These are phyloP conservation scores for Muscicapa adusta DNA, from an alignment of 2,113 vertebrate genomes.

Conservation along the genomic window DNA sequence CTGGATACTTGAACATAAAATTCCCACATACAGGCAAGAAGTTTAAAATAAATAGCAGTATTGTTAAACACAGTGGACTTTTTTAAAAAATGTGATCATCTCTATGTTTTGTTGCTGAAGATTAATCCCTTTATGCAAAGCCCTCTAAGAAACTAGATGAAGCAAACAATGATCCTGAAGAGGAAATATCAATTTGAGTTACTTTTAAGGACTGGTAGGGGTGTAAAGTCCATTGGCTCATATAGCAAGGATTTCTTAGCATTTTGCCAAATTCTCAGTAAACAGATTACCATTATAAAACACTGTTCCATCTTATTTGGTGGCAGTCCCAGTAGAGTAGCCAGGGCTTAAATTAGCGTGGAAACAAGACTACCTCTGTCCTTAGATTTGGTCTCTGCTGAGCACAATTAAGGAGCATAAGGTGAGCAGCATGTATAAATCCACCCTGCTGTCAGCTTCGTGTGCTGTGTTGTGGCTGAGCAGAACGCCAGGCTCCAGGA, in stretches of 20 bases:
- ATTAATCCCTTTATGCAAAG: neutral
- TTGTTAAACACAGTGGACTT: neutral
- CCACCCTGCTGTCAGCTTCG: conserved; percentile 2
- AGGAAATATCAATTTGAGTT: neutral
- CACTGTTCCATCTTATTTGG: neutral
- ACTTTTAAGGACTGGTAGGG: neutral
- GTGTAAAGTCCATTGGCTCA: neutral
- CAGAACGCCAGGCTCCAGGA: neutral
- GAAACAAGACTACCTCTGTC: neutral
- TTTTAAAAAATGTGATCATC: neutral
- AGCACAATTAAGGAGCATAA: conserved; percentile 29
- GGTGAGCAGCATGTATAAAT: conserved; percentile 40
- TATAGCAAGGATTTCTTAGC: neutral
- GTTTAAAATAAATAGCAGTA: neutral
- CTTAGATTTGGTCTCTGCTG: neutral
- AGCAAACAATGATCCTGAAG: neutral
- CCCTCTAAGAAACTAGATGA: neutral
- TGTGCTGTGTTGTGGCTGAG: neutral
- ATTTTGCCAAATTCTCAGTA: neutral
- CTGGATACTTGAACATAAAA: neutral
- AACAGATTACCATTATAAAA: neutral
- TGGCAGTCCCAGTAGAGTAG: neutral
- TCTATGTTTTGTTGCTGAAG: neutral
- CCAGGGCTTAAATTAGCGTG: neutral
- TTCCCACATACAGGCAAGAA: neutral